Conservation (phyloP, 2,113 vertebrate species). For the Halcyon senegalensis region DNA sequence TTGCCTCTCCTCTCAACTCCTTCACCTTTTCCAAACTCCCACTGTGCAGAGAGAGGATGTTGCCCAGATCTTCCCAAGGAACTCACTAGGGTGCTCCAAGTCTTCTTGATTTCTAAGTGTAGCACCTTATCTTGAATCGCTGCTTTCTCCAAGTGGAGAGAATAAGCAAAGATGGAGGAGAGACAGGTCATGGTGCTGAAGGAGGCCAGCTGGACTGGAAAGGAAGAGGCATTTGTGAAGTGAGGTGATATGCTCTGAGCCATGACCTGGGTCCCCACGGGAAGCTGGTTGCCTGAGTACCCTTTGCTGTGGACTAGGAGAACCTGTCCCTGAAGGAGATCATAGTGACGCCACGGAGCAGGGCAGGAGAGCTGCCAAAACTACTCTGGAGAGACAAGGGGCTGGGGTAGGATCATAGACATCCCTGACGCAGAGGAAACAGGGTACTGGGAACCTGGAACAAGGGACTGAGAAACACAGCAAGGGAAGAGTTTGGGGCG, state of each 20-base stretch:
- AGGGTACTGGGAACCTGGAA: slow-evolving; percentile 40
- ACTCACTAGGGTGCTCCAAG: not conserved
- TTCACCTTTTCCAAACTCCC: not conserved
- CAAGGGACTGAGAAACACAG: not conserved
- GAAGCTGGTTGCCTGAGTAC: not conserved
- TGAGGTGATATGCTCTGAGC: not conserved
- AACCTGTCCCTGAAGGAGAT: not conserved
- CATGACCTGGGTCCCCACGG: not conserved
- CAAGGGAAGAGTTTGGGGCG: slow-evolving; percentile 4
- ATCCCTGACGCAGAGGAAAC: slow-evolving; percentile 11
- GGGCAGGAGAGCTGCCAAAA: not conserved
- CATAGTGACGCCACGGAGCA: not conserved
- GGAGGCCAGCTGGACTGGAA: not conserved
- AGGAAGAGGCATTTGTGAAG: not conserved
- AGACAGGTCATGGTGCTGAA: not conserved
- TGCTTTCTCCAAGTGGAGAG: not conserved
- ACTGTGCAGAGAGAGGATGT: not conserved
- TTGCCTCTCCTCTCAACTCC: not conserved
- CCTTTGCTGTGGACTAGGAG: not conserved
- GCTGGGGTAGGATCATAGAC: not conserved
- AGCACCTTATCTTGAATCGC: not conserved
- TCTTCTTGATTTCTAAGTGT: not conserved
- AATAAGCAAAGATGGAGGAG: not conserved
- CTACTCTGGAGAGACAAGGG: not conserved
- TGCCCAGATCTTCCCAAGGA: not conserved